Percentiles rank a stretch among this genome's conserved stretches.
Conservation (phyloP, 2,113 vertebrate species). For the Suncus etruscus region DNA sequence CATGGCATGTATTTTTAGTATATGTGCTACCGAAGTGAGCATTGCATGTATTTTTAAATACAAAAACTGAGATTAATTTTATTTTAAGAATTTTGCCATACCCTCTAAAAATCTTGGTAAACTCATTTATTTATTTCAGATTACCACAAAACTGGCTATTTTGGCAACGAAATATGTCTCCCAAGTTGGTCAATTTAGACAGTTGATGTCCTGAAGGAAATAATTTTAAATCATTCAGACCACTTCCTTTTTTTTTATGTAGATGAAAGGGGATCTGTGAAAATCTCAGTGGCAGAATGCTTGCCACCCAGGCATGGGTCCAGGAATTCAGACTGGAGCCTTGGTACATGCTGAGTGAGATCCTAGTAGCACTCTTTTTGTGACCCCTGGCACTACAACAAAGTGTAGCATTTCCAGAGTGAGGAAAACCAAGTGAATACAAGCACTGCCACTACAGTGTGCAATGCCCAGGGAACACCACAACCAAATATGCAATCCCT, state of each 20-base stretch:
- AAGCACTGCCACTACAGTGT: too few species aligned
- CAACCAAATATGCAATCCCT: too few species aligned
- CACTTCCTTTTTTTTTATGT: conserved; percentile 18
- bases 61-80: conserved; percentile 24
- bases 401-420: too few species aligned
- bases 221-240: neutral
- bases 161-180: neutral
- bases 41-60: conserved; percentile 5
- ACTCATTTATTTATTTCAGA: neutral
- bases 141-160: neutral
- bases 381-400: too few species aligned
- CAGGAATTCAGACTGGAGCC: too few species aligned
- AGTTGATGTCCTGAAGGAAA: neutral
- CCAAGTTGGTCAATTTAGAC: neutral
- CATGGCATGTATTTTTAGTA: neutral
- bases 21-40: too few species aligned
- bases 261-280: neutral
- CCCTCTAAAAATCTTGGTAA: neutral
- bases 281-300: too few species aligned
- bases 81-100: conserved; percentile 34
- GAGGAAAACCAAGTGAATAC: too few species aligned
- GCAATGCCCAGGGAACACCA: too few species aligned
- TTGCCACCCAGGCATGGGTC: too few species aligned
- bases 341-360: too few species aligned
- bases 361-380: too few species aligned